Evolutionary conservation across 2,888 invertebrate species (phyloP).

Genomic region (Megamerina dolium): DNA sequence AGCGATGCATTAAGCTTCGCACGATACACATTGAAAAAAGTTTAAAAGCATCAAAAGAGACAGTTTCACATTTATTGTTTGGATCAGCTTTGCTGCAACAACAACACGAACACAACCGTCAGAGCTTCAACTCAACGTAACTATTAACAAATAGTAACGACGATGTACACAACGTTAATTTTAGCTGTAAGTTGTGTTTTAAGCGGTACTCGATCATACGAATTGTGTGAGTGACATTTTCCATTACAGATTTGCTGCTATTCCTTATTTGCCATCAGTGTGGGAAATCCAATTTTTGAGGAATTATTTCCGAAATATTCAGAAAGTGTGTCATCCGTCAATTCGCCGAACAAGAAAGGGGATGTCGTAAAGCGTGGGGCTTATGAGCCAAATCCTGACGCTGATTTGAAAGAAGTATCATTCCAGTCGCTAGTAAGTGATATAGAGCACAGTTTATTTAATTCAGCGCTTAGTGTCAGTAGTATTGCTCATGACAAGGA

Average conservation of each 20-base stretch:
- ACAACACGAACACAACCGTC: too few species aligned
- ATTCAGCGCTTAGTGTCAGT: slow-evolving; percentile 36
- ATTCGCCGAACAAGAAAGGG: slow-evolving; percentile 13
- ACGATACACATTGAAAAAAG: too few species aligned
- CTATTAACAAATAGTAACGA: slow-evolving; percentile 4
- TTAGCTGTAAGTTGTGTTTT: slow-evolving; percentile 27
- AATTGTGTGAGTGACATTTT: too few species aligned
- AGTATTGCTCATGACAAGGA: slow-evolving; percentile 27
- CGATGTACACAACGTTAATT: slow-evolving; percentile 27
- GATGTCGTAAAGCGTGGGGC: slow-evolving; percentile 32
- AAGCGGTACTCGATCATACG: neutral
- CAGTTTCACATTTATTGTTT: too few species aligned
- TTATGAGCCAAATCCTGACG: slow-evolving; percentile 25
- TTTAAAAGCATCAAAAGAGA: too few species aligned
- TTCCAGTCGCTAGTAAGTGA: slow-evolving; percentile 38
- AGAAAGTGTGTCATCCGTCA: too few species aligned
- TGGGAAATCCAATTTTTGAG: too few species aligned
- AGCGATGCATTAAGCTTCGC: too few species aligned
- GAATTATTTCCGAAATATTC: too few species aligned
- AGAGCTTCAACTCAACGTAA: too few species aligned
- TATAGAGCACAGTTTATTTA: slow-evolving; percentile 37
- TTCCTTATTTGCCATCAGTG: too few species aligned
- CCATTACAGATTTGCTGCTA: neutral
- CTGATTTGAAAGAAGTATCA: slow-evolving; percentile 33
- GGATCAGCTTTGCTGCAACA: too few species aligned